phyloP scores from a whole-genome alignment of 2,888 invertebrate species.

The Taenaris catops region DNA sequence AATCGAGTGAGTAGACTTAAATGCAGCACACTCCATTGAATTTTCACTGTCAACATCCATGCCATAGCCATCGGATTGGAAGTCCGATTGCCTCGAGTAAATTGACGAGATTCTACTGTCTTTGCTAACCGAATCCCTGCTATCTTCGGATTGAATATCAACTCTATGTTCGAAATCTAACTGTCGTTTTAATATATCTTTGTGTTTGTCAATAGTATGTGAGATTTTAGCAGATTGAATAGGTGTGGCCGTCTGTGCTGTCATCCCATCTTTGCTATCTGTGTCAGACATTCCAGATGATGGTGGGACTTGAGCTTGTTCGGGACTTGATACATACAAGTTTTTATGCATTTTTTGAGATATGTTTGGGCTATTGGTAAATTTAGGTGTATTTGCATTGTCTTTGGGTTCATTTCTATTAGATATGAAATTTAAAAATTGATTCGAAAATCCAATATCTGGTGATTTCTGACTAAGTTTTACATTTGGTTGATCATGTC shows the following conservation, averaged over 20 bases:
- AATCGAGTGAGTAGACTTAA: constrained; percentile 70
- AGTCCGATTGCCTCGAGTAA: constrained; percentile 65
- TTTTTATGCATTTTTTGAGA: constrained; percentile 76
- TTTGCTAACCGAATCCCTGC: constrained; percentile 70
- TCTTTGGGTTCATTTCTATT: constrained; percentile 76
- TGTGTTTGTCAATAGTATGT: constrained; percentile 56
- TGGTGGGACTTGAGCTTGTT: constrained; percentile 72
- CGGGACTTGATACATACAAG: constrained; percentile 72
- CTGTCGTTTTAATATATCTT: constrained; percentile 71
- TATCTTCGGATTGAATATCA: constrained; percentile 71
- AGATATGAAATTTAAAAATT: constrained; percentile 69
- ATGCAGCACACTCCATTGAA: constrained; percentile 72
- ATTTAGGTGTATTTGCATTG: constrained; percentile 75
- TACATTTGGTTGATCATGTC: constrained; percentile 65
- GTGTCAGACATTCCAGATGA: constrained; percentile 72
- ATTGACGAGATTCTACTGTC: constrained; percentile 68
- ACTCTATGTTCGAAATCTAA: constrained; percentile 68
- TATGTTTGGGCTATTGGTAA: constrained; percentile 71
- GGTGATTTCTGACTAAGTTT: constrained; percentile 62
- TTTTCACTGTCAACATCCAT: constrained; percentile 77
- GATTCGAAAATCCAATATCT: constrained; percentile 70
- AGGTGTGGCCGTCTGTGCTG: constrained; percentile 60
- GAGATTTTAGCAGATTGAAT: constrained; percentile 67
- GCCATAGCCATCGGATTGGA: constrained; percentile 68
- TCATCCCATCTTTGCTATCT: constrained; percentile 71